These are phyloP conservation scores for Eretmochelys imbricata DNA, from an alignment of 2,113 vertebrate genomes.

Conservation along the genomic window DNA sequence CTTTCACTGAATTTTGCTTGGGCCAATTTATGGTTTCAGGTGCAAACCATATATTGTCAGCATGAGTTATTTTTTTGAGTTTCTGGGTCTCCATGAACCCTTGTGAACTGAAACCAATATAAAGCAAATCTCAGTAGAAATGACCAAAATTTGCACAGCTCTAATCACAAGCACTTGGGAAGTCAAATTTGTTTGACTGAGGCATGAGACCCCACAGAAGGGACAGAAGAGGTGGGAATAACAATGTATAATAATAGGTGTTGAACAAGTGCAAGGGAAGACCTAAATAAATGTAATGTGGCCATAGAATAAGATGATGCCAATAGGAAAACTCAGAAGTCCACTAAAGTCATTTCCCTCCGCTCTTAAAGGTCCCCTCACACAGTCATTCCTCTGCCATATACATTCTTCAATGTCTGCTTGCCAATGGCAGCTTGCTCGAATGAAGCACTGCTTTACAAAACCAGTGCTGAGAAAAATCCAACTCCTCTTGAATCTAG, in stretches of 20 bases:
- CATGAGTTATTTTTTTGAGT: background rate
- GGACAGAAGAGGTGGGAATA: background rate
- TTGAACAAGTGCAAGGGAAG: background rate
- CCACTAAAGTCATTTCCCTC: fast-evolving
- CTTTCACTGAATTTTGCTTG: background rate
- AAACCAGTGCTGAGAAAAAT: fast-evolving
- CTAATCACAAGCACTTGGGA: background rate
- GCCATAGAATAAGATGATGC: background rate
- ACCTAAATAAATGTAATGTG: background rate
- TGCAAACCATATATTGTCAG: background rate
- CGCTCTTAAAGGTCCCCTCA: background rate
- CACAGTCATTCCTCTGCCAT: fast-evolving
- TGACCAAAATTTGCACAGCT: background rate
- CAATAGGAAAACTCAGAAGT: background rate
- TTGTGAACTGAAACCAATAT: background rate
- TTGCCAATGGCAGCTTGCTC: background rate
- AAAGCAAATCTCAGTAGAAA: background rate
- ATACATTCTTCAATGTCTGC: fast-evolving
- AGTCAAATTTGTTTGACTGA: background rate
- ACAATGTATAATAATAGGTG: background rate
- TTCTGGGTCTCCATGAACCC: background rate
- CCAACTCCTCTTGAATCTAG: background rate
- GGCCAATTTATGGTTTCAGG: background rate
- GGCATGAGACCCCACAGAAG: background rate
- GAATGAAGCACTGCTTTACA: background rate